These are phyloP conservation scores for Carassius carassius DNA, from an alignment of 2,113 vertebrate genomes.

Conservation along the genomic window DNA sequence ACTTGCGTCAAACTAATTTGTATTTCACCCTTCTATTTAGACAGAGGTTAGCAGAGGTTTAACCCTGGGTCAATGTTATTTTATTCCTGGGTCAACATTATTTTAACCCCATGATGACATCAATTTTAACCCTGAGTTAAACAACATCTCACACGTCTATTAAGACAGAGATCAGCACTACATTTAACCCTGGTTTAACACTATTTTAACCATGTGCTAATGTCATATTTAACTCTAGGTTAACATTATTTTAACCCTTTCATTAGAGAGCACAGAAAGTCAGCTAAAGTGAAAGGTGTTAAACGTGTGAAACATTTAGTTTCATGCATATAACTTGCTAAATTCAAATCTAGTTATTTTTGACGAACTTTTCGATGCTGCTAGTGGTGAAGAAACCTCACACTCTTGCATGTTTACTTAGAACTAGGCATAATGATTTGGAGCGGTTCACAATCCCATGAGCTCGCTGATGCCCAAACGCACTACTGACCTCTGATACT, in stretches of 20 bases:
- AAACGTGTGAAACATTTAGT: background rate
- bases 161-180: too few species aligned
- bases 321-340: background rate
- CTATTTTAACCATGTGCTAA: too few species aligned
- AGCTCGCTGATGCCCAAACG: background rate
- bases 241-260: background rate
- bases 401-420: background rate
- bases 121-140: too few species aligned
- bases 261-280: background rate
- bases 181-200: too few species aligned
- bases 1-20: background rate
- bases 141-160: too few species aligned
- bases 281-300: background rate
- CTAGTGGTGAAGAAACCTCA: background rate
- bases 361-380: background rate
- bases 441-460: background rate
- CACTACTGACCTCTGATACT: background rate
- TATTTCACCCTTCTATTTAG: background rate
- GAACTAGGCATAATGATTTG: background rate
- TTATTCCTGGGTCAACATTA: too few species aligned
- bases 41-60: too few species aligned
- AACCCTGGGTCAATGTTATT: too few species aligned
- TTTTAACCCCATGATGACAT: too few species aligned
- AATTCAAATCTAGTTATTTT: background rate
- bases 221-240: too few species aligned